Evolutionary conservation across 2,888 invertebrate genomes (phyloP).

Genomic region (Nezara viridula): DNA sequence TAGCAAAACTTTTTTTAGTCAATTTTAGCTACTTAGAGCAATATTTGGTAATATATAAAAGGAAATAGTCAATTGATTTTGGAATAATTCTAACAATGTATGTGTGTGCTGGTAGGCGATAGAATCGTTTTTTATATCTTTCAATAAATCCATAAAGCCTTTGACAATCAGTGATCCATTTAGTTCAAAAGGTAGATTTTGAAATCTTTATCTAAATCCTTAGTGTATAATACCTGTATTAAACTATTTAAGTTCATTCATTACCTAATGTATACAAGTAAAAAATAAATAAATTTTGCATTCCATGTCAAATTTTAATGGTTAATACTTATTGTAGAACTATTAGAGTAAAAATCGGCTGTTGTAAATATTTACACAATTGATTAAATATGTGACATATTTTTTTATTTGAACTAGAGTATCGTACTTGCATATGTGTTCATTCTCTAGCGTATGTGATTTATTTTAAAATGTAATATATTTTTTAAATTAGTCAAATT

Average conservation of each 20-base stretch:
- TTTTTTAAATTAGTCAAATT: not conserved
- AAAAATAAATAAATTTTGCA: not conserved
- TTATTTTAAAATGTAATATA: not conserved
- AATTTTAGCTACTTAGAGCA: conserved; percentile 26
- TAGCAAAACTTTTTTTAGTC: not conserved
- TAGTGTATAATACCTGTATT: too few relatives aligned
- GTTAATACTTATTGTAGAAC: not conserved
- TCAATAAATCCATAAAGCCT: too few relatives aligned
- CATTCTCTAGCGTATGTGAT: not conserved
- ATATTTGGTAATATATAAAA: conserved; percentile 41
- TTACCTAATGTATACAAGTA: too few relatives aligned
- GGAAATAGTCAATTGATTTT: conserved; percentile 23
- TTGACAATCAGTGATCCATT: too few relatives aligned
- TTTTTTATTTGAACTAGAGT: not conserved
- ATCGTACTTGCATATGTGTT: not conserved
- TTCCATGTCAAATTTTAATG: not conserved
- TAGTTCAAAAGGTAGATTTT: too few relatives aligned
- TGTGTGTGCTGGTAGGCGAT: too few relatives aligned
- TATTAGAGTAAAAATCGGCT: not conserved
- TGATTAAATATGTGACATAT: not conserved
- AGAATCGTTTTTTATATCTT: too few relatives aligned
- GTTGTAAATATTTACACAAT: not conserved
- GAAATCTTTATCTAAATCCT: too few relatives aligned
- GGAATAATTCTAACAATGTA: not conserved
- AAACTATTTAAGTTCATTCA: too few relatives aligned